Base-by-base conservation (phyloP, 1,140 invertebrate species). In the Radopholus similis region DNA sequence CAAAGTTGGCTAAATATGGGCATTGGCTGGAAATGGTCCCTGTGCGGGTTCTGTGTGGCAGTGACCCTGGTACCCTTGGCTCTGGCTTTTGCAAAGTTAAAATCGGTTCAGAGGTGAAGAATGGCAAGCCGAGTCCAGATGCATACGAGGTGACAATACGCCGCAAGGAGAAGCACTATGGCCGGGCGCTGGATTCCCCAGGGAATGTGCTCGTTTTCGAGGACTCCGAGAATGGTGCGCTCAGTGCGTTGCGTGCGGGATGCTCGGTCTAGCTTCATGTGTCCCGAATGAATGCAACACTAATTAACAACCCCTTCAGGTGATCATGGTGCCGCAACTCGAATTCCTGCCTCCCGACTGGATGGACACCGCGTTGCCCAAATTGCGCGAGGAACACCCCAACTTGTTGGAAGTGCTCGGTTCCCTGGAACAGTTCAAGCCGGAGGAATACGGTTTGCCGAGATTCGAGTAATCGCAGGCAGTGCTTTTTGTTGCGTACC, bases 141-240 rank as follows among this genome's bases (percentile, higher is more conserved):
- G 91, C 93, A 78, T 97, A 95, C 82, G 49, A 62, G 47, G 87
- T 93, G 0, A 90, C 90, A 70, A 91, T 91, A 2, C 85, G 86
- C 0, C 85, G 92, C 69, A n/a, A n/a, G n/a, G n/a, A n/a, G n/a
- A n/a, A n/a, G n/a, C n/a, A n/a, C n/a, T 97, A 97, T 83, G 81
- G 86, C 0, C 88, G 89, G 5, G 44, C 44, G 21, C 80, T 75
- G 21, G 21, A 21, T 34, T 21, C 30, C 74, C 71, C 66, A 68
- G 86, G 87, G 37, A 83, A 91, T 87, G 92, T 91, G 77, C 83
- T 96, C 51, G 92, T 74, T 8, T 72, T 75, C 34, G 71, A 74
- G 44, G 92, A 95, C 84, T 90, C 92, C 0, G 88, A 90, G 0
- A 91, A 93, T 83, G 93, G 93, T 6, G 90, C 92, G 1, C 84